Evolutionary conservation across 2,113 vertebrate species (phyloP).

Genomic region (Tylochromis polylepis): DNA sequence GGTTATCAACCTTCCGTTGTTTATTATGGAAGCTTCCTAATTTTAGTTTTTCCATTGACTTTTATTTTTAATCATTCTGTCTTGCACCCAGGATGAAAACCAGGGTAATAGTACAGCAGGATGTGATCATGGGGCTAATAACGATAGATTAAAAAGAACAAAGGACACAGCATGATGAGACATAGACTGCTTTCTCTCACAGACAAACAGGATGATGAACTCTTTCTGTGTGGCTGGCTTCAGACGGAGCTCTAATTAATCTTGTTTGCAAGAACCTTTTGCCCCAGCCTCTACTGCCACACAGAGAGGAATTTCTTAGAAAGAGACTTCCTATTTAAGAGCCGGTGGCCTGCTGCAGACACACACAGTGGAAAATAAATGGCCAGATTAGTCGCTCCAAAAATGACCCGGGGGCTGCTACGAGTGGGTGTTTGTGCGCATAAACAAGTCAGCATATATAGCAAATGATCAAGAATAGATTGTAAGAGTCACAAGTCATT

Average conservation of each 20-base stretch:
- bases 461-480: conserved; percentile 53
- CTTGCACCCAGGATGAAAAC: background rate
- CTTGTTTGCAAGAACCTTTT: conserved; percentile 56
- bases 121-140: background rate
- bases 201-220: conserved; percentile 24
- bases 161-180: background rate
- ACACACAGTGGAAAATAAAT: conserved; percentile 19
- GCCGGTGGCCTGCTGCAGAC: background rate
- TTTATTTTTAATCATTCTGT: background rate
- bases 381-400: conserved; percentile 38
- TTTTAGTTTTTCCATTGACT: background rate
- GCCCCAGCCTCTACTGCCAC: conserved; percentile 27
- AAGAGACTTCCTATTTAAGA: conserved; percentile 47
- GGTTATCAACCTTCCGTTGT: background rate
- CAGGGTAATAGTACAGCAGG: background rate
- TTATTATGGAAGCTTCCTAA: background rate
- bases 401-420: conserved; percentile 21
- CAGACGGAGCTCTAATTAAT: conserved; percentile 63
- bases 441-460: conserved; percentile 21
- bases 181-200: conserved; percentile 5
- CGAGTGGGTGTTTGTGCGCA: conserved; percentile 4
- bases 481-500: conserved; percentile 41
- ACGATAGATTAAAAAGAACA: conserved; percentile 34
- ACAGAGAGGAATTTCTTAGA: conserved; percentile 58
- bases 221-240: background rate